Percentiles rank a stretch among this genome's conserved stretches.
phyloP scores from a whole-genome alignment of 2,888 invertebrate genomes.

The Drosophila borealis region DNA sequence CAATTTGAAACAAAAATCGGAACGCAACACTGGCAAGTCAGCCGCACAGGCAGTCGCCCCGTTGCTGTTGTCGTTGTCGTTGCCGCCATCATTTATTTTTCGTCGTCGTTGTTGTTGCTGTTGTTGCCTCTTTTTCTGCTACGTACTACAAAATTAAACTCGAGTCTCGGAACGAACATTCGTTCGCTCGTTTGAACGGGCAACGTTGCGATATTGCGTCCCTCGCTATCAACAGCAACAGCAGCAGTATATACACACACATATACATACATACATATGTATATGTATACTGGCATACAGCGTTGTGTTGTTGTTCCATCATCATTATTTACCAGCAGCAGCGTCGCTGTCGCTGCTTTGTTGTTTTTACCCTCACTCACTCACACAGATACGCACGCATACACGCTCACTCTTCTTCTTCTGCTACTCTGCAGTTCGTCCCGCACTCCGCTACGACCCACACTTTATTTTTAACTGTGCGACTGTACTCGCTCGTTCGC shows the following conservation, averaged over 20 bases:
- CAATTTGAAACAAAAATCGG: slow-evolving; percentile 77
- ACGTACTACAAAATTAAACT: slow-evolving; percentile 80
- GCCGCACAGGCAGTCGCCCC: slow-evolving; percentile 58
- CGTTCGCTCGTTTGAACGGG: slow-evolving; percentile 77
- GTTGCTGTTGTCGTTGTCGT: slow-evolving; percentile 55
- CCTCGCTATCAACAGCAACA: slow-evolving; percentile 70
- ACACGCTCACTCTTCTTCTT: slow-evolving; percentile 44
- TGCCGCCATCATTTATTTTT: slow-evolving; percentile 80
- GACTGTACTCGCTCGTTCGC: slow-evolving; percentile 82
- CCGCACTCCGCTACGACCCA: slow-evolving; percentile 55
- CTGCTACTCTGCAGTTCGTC: slow-evolving; percentile 39
- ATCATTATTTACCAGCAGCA: slow-evolving; percentile 79
- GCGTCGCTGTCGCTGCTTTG: slow-evolving; percentile 61
- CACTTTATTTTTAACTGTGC: slow-evolving; percentile 83
- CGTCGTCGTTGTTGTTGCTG: slow-evolving; percentile 42
- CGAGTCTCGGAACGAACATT: slow-evolving; percentile 75
- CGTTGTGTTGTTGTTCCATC: slow-evolving; percentile 73
- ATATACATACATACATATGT: slow-evolving; percentile 27
- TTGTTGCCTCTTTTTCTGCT: slow-evolving; percentile 71
- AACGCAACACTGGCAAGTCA: slow-evolving; percentile 79
- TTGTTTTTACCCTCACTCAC: slow-evolving; percentile 74
- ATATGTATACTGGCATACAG: slow-evolving; percentile 16
- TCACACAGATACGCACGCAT: slow-evolving; percentile 18
- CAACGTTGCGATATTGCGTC: slow-evolving; percentile 79
- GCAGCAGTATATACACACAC: slow-evolving; percentile 55